These are phyloP conservation scores for Lepidocolaptes lacrymiger DNA, from an alignment of 2,797 vertebrate genomes.

Conservation along the genomic window DNA sequence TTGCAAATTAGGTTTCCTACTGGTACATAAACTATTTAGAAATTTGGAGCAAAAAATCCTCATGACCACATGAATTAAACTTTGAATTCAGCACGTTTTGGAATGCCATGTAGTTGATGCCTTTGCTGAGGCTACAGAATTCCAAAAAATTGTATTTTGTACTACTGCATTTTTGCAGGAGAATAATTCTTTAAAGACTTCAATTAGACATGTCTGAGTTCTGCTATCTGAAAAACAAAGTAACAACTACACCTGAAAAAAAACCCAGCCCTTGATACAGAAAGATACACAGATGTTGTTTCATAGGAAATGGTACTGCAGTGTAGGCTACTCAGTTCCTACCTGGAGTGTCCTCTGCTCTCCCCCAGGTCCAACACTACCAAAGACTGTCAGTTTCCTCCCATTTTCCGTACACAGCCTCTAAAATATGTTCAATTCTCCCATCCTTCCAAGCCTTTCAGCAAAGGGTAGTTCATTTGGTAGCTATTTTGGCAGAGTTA, in stretches of 20 bases:
- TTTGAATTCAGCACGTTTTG: not conserved
- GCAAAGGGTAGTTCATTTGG: not conserved
- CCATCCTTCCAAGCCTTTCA: not conserved
- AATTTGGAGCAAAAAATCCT: not conserved
- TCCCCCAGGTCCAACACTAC: not conserved
- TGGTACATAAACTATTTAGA: not conserved
- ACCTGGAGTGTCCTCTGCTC: too few relatives aligned
- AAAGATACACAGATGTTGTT: not conserved
- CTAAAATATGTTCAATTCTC: too few relatives aligned
- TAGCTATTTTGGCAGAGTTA: not conserved
- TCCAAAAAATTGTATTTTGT: not conserved
- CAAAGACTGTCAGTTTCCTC: accelerated
- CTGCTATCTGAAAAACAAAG: not conserved
- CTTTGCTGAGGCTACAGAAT: not conserved
- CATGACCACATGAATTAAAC: not conserved
- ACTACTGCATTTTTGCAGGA: not conserved
- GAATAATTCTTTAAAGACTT: not conserved
- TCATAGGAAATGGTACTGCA: not conserved
- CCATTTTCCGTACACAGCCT: not conserved
- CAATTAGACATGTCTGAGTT: not conserved
- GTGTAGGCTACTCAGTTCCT: not conserved
- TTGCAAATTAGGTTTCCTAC: not conserved
- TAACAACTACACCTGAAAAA: not conserved
- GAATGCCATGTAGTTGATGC: not conserved
- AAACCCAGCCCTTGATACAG: accelerated